Evolutionary conservation across 2,797 vertebrate species (phyloP).

Genomic region (Taeniopygia guttata): DNA sequence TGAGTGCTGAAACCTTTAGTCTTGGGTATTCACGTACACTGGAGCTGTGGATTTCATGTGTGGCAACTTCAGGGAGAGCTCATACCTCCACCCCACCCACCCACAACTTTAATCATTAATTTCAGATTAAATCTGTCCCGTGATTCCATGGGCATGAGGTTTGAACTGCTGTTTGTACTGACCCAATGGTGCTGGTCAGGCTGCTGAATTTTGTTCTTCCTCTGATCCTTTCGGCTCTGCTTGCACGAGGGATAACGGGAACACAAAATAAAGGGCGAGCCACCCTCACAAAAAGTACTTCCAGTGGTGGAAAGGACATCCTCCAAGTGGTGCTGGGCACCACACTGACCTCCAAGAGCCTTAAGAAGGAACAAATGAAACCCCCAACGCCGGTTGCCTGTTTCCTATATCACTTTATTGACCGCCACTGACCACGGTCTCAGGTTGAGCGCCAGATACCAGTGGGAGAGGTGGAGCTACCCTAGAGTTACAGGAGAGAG

Average conservation of each 20-base stretch:
- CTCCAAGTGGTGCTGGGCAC: background rate
- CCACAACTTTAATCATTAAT: background rate
- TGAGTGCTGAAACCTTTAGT: background rate
- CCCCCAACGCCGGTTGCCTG: conserved; percentile 43
- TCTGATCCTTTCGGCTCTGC: background rate
- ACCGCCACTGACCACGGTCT: conserved; percentile 45
- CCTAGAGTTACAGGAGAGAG: conserved; percentile 39
- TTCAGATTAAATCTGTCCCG: background rate
- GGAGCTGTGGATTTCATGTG: background rate
- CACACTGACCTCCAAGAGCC: background rate
- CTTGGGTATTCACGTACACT: background rate
- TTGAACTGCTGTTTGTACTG: background rate
- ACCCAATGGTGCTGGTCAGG: background rate
- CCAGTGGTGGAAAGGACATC: background rate
- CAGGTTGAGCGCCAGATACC: conserved; percentile 70
- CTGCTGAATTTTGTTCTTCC: background rate
- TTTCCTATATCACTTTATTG: conserved; percentile 79
- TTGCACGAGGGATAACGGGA: background rate
- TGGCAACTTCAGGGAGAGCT: background rate
- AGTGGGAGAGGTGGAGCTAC: conserved; percentile 70
- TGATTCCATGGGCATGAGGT: rapidly evolving
- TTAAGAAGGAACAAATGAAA: background rate
- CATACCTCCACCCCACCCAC: rapidly evolving
- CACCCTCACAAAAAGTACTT: background rate
- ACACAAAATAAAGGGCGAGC: background rate